Conservation (phyloP, 2,113 vertebrate genomes). For the Vicugna pacos region DNA sequence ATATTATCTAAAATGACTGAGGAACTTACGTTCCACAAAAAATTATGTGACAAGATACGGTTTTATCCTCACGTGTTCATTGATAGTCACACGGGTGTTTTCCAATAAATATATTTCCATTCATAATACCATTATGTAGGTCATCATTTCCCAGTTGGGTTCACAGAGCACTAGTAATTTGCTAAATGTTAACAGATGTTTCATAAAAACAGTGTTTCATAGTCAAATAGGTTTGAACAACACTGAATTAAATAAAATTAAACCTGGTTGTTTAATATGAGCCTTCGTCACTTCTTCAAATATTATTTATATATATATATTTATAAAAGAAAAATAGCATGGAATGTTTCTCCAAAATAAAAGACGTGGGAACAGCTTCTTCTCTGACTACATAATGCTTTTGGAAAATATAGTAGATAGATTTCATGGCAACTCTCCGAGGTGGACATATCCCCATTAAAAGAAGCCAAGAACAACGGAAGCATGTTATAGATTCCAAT, state of each 20-base stretch:
- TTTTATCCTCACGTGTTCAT: not conserved
- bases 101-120: constrained; percentile 14
- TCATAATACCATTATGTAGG: not conserved
- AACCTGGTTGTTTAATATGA: not conserved
- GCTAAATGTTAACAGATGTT: constrained; percentile 52
- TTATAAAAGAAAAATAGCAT: not conserved
- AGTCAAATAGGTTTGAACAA: constrained; percentile 29
- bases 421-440: not conserved
- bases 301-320: not conserved
- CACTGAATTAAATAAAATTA: not conserved
- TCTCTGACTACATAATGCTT: not conserved
- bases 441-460: not conserved
- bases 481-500: not conserved
- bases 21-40: not conserved
- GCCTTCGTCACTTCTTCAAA: not conserved
- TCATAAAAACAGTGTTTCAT: constrained; percentile 8
- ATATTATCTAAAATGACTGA: not conserved
- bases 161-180: constrained; percentile 17
- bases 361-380: not conserved
- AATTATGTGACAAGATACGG: not conserved
- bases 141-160: not conserved
- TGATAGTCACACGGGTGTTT: not conserved
- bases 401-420: not conserved
- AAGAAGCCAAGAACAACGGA: not conserved
- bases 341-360: not conserved